Base-by-base conservation (phyloP, 2,888 invertebrate species). In the Spisula solida region DNA sequence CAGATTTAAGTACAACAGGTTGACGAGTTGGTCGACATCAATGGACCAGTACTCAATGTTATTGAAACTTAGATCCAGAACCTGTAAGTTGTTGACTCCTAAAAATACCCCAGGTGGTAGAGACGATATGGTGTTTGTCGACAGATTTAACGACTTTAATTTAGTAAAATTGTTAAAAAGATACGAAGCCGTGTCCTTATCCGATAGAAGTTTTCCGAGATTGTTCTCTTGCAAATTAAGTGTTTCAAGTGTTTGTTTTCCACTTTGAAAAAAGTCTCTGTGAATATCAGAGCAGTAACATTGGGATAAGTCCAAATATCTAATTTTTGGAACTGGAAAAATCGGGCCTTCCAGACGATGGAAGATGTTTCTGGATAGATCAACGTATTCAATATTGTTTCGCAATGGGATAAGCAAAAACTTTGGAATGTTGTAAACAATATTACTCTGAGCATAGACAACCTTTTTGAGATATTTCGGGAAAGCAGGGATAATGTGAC, bases 321-420 rank as follows among this genome's bases (percentile, higher is more conserved):
- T 82, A 14, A 86, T 16, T 14, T 51, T 51, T 5, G 82, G 88
- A 78, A 86, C 47, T n/a, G 55, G 82, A 29, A 78, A 82, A 55
- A 82, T n/a, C 31, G 85, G 85, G 25, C 88, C 88, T 34, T 4
- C 48, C 85, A 31, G 82, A 10, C 29, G 12, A 31, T 82, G 18
- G 8, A 88, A 60, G n/a, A 86, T n/a, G n/a, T 88, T 88, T n/a
- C 82, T 82, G 1, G 88, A 88, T n/a, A 85, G 31, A 51, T 88
- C 88, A 14, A 70, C 6, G 55, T 81, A 86, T 81, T 55, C 75
- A 10, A 86, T 34, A 4, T 20, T 51, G n/a, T 86, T 82, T 12
- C 12, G 4, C 20, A 29, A 0, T 16, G 86, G 86, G 0, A 51
- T 6, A 6, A 86, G 51, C 29, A 31, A 29, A 20, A 81, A 0